These are phyloP conservation scores for Parnassius mnemosyne DNA, from an alignment of 2,888 invertebrate genomes.

Conservation along the genomic window DNA sequence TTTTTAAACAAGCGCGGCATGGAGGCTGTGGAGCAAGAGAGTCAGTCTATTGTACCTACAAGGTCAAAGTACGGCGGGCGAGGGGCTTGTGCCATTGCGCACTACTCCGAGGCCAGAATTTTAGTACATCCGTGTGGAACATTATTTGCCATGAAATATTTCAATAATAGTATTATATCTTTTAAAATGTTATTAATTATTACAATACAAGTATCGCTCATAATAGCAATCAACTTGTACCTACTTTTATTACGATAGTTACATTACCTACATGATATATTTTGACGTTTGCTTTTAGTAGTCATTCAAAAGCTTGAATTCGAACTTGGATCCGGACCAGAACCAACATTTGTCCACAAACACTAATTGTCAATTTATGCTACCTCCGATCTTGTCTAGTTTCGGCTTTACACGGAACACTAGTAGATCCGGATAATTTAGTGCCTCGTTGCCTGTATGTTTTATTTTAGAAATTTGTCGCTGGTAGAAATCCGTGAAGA, in stretches of 20 bases:
- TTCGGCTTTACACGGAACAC: too few species aligned
- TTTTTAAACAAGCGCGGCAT: slow-evolving; percentile 36
- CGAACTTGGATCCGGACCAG: too few species aligned
- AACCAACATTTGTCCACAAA: too few species aligned
- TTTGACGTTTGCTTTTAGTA: too few species aligned
- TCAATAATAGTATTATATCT: slow-evolving; percentile 15
- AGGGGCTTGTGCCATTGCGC: slow-evolving; percentile 45
- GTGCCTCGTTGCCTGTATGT: background rate
- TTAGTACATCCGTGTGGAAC: slow-evolving; percentile 48
- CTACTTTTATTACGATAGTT: too few species aligned
- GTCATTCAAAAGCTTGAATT: too few species aligned
- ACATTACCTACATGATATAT: too few species aligned
- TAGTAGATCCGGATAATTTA: too few species aligned
- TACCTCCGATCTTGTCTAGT: too few species aligned
- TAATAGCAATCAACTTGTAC: too few species aligned
- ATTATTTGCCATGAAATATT: slow-evolving; percentile 30
- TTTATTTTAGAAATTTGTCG: background rate
- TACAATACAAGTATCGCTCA: too few species aligned
- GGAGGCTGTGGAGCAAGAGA: slow-evolving; percentile 43
- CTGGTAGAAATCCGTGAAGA: background rate
- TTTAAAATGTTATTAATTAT: background rate
- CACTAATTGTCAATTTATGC: too few species aligned
- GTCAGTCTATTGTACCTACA: slow-evolving; percentile 59
- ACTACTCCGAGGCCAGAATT: slow-evolving; percentile 54
- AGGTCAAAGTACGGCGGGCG: slow-evolving; percentile 63